Base-by-base conservation (phyloP, 2,797 vertebrate genomes). In the Ptychobarbus kaznakovi region DNA sequence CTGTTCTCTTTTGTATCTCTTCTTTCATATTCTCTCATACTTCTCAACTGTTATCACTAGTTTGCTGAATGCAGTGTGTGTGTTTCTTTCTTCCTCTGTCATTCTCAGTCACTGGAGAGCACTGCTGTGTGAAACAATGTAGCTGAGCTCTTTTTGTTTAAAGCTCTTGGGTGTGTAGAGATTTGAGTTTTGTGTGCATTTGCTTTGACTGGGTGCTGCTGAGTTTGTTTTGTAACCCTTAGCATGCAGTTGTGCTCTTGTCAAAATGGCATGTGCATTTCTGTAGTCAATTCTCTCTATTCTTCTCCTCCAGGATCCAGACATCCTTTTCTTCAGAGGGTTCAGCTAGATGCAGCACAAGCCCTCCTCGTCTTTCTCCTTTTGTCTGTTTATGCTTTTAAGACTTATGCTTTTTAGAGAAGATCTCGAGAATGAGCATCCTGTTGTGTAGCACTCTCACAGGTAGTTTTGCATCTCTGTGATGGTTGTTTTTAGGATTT, bases 1-100 rank as follows among this genome's bases (percentile, higher is more conserved):
- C 9, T 63, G 68, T 63, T 18, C 18, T 53, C 80, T 97, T 96
- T 97, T 97, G 94, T 96, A 96, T 96, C 95, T 95, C 96, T 95
- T 96, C 95, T 91, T 94, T 73, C n/a, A 42, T 58, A 28, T 82
- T 42, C 68, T 56, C 28, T 51, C 11, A 53, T 76, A 66, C 81
- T 53, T 77, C 44, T 84, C 38, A 51, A 25, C 69, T n/a, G 28
- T 75, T 38, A 13, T 13, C 46, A 49, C 61, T 92, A 87, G 66
- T 56, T 44, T 63, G 22, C 25, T 77, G 74, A 20, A 70, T 70
- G 65, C 25, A 22, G 25, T 77, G n/a, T 56, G 49, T 76, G 25
- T 22, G 3, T 38, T n/a, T 18, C 1, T 79, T 86, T 91, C 90
- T 77, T 83, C 91, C 88, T 90, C 89, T 88, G 80, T 84, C 58